Evolutionary conservation across 2,797 vertebrate genomes (phyloP).

Genomic region (Oryzias dopingdopingensis): DNA sequence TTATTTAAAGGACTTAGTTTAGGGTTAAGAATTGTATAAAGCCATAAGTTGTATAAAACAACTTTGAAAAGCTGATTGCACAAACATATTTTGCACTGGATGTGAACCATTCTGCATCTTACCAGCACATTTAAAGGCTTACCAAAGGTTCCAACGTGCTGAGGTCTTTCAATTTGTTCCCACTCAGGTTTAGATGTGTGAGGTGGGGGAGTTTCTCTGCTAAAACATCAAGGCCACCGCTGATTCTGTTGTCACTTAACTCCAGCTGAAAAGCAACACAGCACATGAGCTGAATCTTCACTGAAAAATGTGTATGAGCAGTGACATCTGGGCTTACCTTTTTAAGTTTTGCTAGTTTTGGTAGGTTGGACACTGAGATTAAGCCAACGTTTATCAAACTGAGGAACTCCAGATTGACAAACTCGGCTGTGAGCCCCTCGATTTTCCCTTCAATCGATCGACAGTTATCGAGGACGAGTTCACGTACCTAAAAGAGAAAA

Average conservation of each 20-base stretch:
- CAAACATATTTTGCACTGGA: background rate
- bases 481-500: slow-evolving; percentile 80
- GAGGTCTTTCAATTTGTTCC: slow-evolving; percentile 95
- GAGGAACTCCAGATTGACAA: slow-evolving; percentile 92
- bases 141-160: slow-evolving; percentile 94
- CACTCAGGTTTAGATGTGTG: slow-evolving; percentile 91
- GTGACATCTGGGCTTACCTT: slow-evolving; percentile 76
- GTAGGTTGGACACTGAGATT: slow-evolving; percentile 88
- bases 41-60: too few species aligned
- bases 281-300: slow-evolving; percentile 3
- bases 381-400: slow-evolving; percentile 93
- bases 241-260: slow-evolving; percentile 94
- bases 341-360: slow-evolving; percentile 92
- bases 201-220: slow-evolving; percentile 92
- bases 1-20: too few species aligned
- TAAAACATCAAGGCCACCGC: slow-evolving; percentile 88
- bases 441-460: slow-evolving; percentile 89
- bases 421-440: slow-evolving; percentile 89
- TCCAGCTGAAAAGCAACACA: slow-evolving; percentile 81
- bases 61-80: background rate
- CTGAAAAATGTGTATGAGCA: background rate
- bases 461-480: slow-evolving; percentile 93
- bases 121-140: slow-evolving; percentile 39
- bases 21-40: too few species aligned
- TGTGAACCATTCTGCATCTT: background rate